Base-by-base conservation (phyloP, 1,140 invertebrate species). In the Ditylenchus dipsaci region DNA sequence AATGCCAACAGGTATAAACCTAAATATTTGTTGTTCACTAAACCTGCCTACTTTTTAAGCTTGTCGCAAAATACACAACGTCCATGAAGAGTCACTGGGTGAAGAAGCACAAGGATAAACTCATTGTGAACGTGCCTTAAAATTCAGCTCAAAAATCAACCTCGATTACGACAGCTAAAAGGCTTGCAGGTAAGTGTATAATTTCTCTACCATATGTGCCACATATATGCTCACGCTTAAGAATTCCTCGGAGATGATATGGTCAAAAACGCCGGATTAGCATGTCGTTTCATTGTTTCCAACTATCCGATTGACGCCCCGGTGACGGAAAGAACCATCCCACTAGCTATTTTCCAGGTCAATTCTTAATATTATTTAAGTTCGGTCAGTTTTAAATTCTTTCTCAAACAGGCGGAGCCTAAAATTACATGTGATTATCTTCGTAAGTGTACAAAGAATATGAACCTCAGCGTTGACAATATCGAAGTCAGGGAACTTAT, bases 201-300 rank as follows among this genome's bases (percentile, higher is more conserved):
- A 38, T 1, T 72, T 17, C 11, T 1, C 62, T 70, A 19, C 1
- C 3, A 38, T n/a, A n/a, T n/a, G n/a, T 26, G 9, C 0, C 13
- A 19, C 19, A 60, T 63, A 33, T 21, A 65, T 26, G 26, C 3
- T 42, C 5, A 13, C 33, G 33, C 3, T 38, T 38, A 5, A 38
- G 71, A 85, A 86, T 98, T 99, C 84, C 86, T 99, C 7, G 95
- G 95, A 1, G 94, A 97, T 85, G 91, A 97, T 84, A 97, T 99
- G 93, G 92, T 97, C 0, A 97, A 98, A 85, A 53, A 53, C 23
- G 49, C 49, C n/a, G 49, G 49, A 53, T 17, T 53, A 53, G 91
- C 91, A 76, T 98, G 95, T 85, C 90, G 91, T 80, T 98, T 91
- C 83, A 90, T 99, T 65, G 97, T 99, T 81, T 92, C 93, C 0